A percentile compares a stretch with the other conserved stretches of the same genome.
Conservation (phyloP, 2,888 invertebrate species). For the Piscicola geometra region DNA sequence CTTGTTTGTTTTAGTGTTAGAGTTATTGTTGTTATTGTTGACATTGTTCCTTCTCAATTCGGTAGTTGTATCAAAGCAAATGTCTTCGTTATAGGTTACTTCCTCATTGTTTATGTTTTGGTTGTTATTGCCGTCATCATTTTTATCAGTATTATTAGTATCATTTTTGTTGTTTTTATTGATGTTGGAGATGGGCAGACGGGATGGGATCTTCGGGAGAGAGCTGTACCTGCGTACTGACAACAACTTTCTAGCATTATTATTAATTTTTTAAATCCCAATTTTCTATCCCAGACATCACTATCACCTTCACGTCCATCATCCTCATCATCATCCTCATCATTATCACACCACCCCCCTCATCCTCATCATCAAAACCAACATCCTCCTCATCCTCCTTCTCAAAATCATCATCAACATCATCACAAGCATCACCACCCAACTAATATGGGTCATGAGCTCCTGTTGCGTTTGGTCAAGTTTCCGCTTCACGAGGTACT, state of each 20-base stretch:
- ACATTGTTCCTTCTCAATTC: background rate
- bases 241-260: too few relatives aligned
- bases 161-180: background rate
- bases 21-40: background rate
- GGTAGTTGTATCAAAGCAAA: background rate
- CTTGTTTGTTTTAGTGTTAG: background rate
- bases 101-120: background rate
- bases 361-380: too few relatives aligned
- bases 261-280: too few relatives aligned
- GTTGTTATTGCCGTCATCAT: background rate
- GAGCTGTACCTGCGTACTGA: too few relatives aligned
- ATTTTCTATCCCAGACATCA: too few relatives aligned
- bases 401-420: too few relatives aligned
- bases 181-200: background rate
- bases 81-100: background rate
- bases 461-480: background rate
- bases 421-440: background rate
- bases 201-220: too few relatives aligned
- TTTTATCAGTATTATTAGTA: slow-evolving; percentile 11
- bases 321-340: too few relatives aligned
- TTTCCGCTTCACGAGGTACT: background rate
- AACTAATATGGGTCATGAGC: background rate
- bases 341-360: too few relatives aligned
- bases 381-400: too few relatives aligned
- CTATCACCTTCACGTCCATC: too few relatives aligned